Base-by-base conservation (phyloP, 2,797 vertebrate species). In the Benthosema pterotum region DNA sequence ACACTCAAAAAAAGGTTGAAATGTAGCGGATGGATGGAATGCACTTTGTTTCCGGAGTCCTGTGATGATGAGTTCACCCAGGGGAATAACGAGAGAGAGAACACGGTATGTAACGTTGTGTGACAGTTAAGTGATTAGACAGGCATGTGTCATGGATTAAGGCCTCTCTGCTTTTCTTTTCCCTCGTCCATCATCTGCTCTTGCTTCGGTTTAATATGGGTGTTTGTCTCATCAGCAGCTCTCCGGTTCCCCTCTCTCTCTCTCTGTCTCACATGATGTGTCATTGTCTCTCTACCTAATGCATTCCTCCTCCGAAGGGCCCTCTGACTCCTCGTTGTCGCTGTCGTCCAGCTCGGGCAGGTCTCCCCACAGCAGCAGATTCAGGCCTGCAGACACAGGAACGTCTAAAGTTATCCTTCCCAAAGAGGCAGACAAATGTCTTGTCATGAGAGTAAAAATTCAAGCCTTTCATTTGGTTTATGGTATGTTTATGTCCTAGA, bases 281-380 rank as follows among this genome's bases (percentile, higher is more conserved):
- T 12, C n/a, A 38, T 7, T 50, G 25, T 48, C n/a, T 14, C 57
- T 87, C 74, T 91, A 99, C 94, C 97, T 94, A 87, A 98, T 94
- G 72, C 74, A 96, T 54, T 98, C 95, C 76, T 97, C 96, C 69
- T 94, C 94, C 67, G 92, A 96, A 57, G 86, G 82, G 77, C 88
- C 92, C 82, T 91, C 91, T 0, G 65, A 54, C 48, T 94, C 95
- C 85, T 95, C 96, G 1, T 95, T 94, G 45, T 94, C 87, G 54
- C 86, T 93, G 54, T 95, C 95, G 69, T 98, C 97, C 82, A 94
- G 79, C 64, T 97, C 97, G 12, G 97, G 95, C 70, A 99, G 92
- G 72, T 98, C 95, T 63, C 96, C 96, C 97, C 97, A 99, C 45
- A 98, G 93, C 69, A 99, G 87, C 9, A 95, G 86, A 69, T 97